Evolutionary conservation across 2,888 invertebrate species (phyloP), one percentile per base, ranked within the genome.

Genomic region (Tethea ocularis): DNA sequence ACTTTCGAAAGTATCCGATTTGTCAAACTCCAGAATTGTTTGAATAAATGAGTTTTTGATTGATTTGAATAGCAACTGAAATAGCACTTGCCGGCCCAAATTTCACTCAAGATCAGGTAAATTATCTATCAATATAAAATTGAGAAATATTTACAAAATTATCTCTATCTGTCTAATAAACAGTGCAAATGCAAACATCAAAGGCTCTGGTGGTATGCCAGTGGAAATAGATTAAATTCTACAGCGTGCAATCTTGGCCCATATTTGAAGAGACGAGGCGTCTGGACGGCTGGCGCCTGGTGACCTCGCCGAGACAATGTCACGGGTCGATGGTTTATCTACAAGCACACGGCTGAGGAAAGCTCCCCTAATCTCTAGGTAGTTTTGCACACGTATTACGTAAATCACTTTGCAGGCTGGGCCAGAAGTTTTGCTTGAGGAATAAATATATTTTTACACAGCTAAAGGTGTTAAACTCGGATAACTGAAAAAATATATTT

Each of bases 231-330:
- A 46, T 46, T 20, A 46, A 46, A 20, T 46, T 46, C 20, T 46
- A 46, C 17, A 46, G 46, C 46, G 20, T 46, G 26, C 54, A 38
- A 54, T 51, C 57, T 41, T 56, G 68, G 23, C 60, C 66, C 46
- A 68, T 59, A 64, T 68, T 46, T 13, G 46, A 20, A 20, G 17
- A 41, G 46, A 51, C 11, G 22, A 46, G 62, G 63, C 67, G 69
- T 61, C 69, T 61, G 57, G 56, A 57, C 53, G 67, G 24, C 67
- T 59, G 69, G 69, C 69, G 69, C 66, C 69, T 23, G 3, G 51
- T 56, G 52, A 56, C 58, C 60, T 59, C 56, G 36, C 1, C 52
- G 41, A 53, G 57, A 53, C 41, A 61, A 59, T 58, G 60, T 29
- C 58, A 60, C 23, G 61, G 62, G 62, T 64, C 61, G 52, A 23